Evolutionary conservation across 2,888 invertebrate species (phyloP).

Genomic region (Cephus rjabovi): DNA sequence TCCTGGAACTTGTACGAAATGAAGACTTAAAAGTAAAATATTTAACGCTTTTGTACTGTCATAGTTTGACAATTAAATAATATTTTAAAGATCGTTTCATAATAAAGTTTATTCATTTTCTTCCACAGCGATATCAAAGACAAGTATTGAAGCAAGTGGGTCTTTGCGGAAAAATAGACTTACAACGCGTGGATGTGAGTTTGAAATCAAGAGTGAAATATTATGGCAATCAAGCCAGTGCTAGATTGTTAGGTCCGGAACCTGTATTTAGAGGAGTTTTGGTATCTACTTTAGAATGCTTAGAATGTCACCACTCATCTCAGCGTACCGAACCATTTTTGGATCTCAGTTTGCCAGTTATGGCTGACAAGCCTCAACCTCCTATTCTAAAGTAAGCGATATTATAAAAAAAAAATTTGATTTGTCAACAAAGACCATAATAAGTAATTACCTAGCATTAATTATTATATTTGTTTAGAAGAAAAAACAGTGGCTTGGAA

Average conservation of each 20-base stretch:
- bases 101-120: slow-evolving; percentile 11
- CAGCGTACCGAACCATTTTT: slow-evolving; percentile 92
- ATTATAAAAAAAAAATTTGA: not conserved
- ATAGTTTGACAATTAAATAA: not conserved
- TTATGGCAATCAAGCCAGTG: slow-evolving; percentile 84
- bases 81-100: not conserved
- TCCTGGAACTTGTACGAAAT: slow-evolving; percentile 87
- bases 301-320: slow-evolving; percentile 88
- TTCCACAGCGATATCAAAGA: slow-evolving; percentile 79
- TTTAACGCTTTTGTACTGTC: not conserved
- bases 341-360: slow-evolving; percentile 93
- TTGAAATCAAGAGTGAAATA: slow-evolving; percentile 83
- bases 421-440: not conserved
- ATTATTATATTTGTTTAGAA: slow-evolving; percentile 28
- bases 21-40: slow-evolving; percentile 69
- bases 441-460: not conserved
- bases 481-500: slow-evolving; percentile 44
- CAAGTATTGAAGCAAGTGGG: slow-evolving; percentile 84
- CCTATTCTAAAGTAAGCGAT: slow-evolving; percentile 69
- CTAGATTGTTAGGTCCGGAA: slow-evolving; percentile 84
- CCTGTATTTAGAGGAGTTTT: slow-evolving; percentile 94
- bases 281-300: slow-evolving; percentile 89
- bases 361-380: slow-evolving; percentile 79
- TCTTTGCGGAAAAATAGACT: slow-evolving; percentile 78
- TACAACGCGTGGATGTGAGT: slow-evolving; percentile 81